Evolutionary conservation across 2,888 invertebrate species (phyloP), one percentile per base, ranked within the genome.

Genomic region (Platycnemis pennipes): DNA sequence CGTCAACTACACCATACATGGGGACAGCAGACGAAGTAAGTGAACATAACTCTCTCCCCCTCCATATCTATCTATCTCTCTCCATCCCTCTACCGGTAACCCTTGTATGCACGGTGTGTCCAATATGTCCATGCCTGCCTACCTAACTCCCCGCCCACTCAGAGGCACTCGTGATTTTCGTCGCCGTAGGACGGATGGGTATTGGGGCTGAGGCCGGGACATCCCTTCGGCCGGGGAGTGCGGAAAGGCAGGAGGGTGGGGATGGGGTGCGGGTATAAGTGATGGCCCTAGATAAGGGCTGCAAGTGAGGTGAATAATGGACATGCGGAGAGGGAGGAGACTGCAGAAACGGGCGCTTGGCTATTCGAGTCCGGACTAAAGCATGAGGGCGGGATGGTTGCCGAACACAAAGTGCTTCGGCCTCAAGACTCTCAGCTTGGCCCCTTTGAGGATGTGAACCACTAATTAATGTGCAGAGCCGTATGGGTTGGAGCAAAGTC

Each of bases 11-110:
- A 98, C 98, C 95, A 97, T 97, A 94, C 97, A 98, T 95, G 98
- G 98, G 94, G 98, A 98, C 96, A 97, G 98, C 95, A 97, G 97
- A 96, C 97, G 97, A 97, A 98, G 98, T 98, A 97, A 97, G 98
- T 97, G 97, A 94, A 94, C 22, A 53, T 46, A 91, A 42, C 31
- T 46, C 49, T 63, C 91, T 26, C 26, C 87, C 2, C 8, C 7
- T n/a, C 77, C n/a, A n/a, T 22, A 11, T n/a, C 37, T 37, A 13
- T 19, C 19, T 49, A 1, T 49, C 4, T 37, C 8, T 37, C 77
- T 37, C 77, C 16, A 11, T 77, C 19, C 77, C 11, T 77, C 77
- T 22, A 11, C 37, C 31, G 77, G 13, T 3, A 37, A 16, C 26
- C 69, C 77, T 11, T 77, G 77, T 69, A 69, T 69, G 31, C 69